Evolutionary conservation across 1,140 invertebrate species (phyloP).

Genomic region (Ostrea edulis): DNA sequence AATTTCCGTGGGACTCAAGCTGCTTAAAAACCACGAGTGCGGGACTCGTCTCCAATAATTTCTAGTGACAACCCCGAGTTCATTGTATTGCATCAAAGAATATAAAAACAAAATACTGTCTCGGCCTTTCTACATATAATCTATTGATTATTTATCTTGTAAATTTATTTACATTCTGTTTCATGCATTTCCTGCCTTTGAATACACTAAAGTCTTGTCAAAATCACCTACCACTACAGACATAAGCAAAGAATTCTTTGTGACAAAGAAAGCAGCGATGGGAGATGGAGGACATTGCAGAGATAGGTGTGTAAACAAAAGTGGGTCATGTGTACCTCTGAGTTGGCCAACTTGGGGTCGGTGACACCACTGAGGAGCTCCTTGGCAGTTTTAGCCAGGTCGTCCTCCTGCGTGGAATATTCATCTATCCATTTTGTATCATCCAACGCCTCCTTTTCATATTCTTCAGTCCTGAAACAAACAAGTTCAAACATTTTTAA

Average conservation of each 20-base stretch:
- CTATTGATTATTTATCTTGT: too few species aligned
- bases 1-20: too few species aligned
- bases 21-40: too few species aligned
- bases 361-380: slow-evolving; percentile 81
- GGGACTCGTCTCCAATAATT: too few species aligned
- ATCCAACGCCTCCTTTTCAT: slow-evolving; percentile 67
- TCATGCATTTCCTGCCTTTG: background rate
- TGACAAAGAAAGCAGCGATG: background rate
- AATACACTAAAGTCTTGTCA: background rate
- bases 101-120: too few species aligned
- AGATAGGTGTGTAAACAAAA: background rate
- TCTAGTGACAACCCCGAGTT: too few species aligned
- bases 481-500: background rate
- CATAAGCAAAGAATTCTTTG: slow-evolving; percentile 11
- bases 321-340: slow-evolving; percentile 80
- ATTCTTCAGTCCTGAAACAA: slow-evolving; percentile 68
- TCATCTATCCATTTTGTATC: slow-evolving; percentile 74
- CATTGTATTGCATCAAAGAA: too few species aligned
- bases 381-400: slow-evolving; percentile 82
- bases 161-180: background rate
- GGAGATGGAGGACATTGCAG: background rate
- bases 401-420: slow-evolving; percentile 67
- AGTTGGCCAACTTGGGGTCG: slow-evolving; percentile 86
- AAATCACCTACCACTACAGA: background rate
- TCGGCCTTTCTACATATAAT: too few species aligned